These are phyloP conservation scores for Aphelinus certus DNA, from an alignment of 1,140 invertebrate species.

Conservation along the genomic window DNA sequence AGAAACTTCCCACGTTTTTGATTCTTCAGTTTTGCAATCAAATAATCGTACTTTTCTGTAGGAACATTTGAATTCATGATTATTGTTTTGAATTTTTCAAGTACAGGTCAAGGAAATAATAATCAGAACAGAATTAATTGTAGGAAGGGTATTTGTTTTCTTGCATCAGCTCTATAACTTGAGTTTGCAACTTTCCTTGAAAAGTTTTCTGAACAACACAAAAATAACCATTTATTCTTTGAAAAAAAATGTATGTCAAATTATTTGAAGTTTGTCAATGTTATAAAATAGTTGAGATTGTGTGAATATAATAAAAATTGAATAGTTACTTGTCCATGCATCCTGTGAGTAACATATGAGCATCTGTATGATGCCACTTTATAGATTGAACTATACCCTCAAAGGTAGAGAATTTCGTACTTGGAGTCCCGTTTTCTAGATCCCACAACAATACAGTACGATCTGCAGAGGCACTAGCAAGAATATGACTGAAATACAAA, in stretches of 20 bases:
- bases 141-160: no score
- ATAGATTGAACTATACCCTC: constrained; percentile 87
- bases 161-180: no score
- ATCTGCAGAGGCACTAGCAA: constrained; percentile 94
- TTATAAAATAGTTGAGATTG: background rate
- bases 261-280: no score
- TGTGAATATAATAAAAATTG: constrained; percentile 29
- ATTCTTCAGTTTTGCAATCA: constrained; percentile 78
- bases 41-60: constrained; percentile 77
- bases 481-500: constrained; percentile 74
- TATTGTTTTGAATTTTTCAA: background rate
- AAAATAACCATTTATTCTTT: no score
- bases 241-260: no score
- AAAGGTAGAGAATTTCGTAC: constrained; percentile 79
- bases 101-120: no score
- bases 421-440: constrained; percentile 79
- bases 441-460: constrained; percentile 93
- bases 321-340: constrained; percentile 71
- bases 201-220: no score
- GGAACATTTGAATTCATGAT: constrained; percentile 17
- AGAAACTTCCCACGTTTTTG: constrained; percentile 75
- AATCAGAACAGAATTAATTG: no score
- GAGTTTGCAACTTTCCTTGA: no score
- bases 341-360: constrained; percentile 83
- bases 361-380: constrained; percentile 86